Percentiles rank a stretch among this genome's conserved stretches.
These are phyloP conservation scores for Cottus gobio DNA, from an alignment of 2,113 vertebrate species.

Conservation along the genomic window DNA sequence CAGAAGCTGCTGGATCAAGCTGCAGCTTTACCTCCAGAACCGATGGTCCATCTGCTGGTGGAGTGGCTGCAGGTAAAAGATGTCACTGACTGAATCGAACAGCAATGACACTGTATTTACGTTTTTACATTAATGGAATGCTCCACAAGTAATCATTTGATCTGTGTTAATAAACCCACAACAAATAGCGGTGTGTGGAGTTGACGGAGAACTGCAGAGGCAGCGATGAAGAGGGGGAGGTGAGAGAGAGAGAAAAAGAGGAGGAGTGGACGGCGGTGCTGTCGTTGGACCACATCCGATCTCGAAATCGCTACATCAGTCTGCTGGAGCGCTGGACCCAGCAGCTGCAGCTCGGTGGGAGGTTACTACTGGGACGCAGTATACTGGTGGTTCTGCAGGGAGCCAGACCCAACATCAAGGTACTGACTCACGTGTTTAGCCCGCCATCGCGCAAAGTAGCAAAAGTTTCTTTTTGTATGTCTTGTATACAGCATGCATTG, in stretches of 20 bases:
- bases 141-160: background rate
- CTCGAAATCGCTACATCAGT: constrained; percentile 39
- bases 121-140: background rate
- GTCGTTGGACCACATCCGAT: constrained; percentile 62
- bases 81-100: background rate
- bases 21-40: constrained; percentile 41
- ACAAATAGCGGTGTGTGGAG: constrained; percentile 19
- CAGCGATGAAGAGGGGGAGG: background rate
- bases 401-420: constrained; percentile 52
- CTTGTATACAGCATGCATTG: background rate
- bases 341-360: constrained; percentile 57
- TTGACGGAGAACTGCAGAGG: constrained; percentile 1
- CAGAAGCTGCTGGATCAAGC: constrained; percentile 56
- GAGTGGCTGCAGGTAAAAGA: constrained; percentile 43
- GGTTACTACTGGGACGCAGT: constrained; percentile 41
- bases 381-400: constrained; percentile 63
- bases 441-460: too few species aligned
- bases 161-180: background rate
- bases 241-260: background rate
- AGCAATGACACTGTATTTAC: background rate
- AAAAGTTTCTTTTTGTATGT: background rate
- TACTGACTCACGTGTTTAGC: background rate
- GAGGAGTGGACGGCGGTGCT: constrained; percentile 55
- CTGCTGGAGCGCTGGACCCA: constrained; percentile 60
- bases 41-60: constrained; percentile 62